Evolutionary conservation across 2,113 vertebrate genomes (phyloP), one percentile per base, ranked within the genome.

Genomic region (Sapayoa aenigma): DNA sequence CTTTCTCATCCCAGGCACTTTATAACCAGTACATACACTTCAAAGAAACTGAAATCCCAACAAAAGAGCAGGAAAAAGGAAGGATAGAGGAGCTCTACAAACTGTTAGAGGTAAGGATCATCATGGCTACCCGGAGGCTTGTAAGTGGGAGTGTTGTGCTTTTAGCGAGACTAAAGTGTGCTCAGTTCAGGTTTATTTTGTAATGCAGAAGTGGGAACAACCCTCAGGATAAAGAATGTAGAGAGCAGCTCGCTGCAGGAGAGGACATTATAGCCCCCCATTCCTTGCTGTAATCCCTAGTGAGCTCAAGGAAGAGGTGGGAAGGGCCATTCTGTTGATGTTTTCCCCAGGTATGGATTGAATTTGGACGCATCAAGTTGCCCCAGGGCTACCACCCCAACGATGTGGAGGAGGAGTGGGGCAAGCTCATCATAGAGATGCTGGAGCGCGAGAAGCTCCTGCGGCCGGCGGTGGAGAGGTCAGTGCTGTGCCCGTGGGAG

Each of bases 11-110:
- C 28, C 92, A 99, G 99, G 99, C 99, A 99, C 99, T 99, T 99
- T 99, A 99, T 98, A 99, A 99, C 89, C 98, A 99, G 86, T 99
- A 99, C 96, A 98, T 99, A 98, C 99, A 99, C 98, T 99, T 99
- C 97, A 99, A 99, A 97, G 99, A 99, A 97, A 99, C 98, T 4
- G 99, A 99, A 98, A 99, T 99, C 96, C 98, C 99, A 42, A 95
- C 97, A 0, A 99, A 99, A 93, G 99, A 99, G 97, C 93, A 96
- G 75, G 99, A 99, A 88, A 99, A 99, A 96, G 97, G 97, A 94
- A 98, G 98, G 92, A 98, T 99, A 16, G 98, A 99, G 91, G 99
- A 99, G 87, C 97, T 99, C 89, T 99, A 99, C 98, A 99, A 99
- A 86, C 97, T 99, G 90, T 96, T 99, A 92, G 99, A 99, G 99